A percentile compares a stretch with the other conserved stretches of the same genome.
Evolutionary conservation across 2,797 vertebrate species (phyloP).

Genomic region (Aphelocoma californica): DNA sequence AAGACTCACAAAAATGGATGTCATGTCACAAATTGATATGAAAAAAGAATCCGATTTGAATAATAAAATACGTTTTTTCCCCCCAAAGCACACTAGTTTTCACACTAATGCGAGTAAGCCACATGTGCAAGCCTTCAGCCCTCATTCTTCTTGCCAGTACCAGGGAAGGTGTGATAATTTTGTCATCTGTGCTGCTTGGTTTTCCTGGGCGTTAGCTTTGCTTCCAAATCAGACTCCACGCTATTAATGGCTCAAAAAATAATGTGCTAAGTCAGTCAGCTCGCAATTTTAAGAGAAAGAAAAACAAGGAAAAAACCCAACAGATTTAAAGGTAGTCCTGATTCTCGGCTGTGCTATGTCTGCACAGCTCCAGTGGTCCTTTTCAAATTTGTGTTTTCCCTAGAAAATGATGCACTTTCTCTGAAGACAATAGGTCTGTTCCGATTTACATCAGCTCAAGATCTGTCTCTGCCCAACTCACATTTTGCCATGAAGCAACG

Average conservation of each 20-base stretch:
- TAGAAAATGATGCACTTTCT: neutral
- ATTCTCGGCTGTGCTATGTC: neutral
- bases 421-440: neutral
- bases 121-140: conserved; percentile 68
- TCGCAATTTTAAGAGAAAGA: neutral
- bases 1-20: neutral
- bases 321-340: neutral
- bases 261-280: neutral
- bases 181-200: conserved; percentile 70
- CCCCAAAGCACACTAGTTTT: conserved; percentile 3
- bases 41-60: conserved; percentile 28
- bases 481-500: neutral
- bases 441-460: neutral
- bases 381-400: neutral
- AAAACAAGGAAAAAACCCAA: neutral
- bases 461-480: neutral
- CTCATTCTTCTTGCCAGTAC: conserved; percentile 60
- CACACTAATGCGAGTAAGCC: conserved; percentile 59
- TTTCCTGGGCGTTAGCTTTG: neutral
- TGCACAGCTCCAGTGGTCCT: neutral
- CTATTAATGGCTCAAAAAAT: conserved; percentile 41
- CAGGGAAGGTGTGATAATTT: conserved; percentile 75
- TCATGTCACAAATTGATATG: neutral
- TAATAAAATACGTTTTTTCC: conserved; percentile 15
- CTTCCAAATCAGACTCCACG: neutral